Evolutionary conservation across 1,140 invertebrate species (phyloP).

Genomic region (Drosophila navojoa): DNA sequence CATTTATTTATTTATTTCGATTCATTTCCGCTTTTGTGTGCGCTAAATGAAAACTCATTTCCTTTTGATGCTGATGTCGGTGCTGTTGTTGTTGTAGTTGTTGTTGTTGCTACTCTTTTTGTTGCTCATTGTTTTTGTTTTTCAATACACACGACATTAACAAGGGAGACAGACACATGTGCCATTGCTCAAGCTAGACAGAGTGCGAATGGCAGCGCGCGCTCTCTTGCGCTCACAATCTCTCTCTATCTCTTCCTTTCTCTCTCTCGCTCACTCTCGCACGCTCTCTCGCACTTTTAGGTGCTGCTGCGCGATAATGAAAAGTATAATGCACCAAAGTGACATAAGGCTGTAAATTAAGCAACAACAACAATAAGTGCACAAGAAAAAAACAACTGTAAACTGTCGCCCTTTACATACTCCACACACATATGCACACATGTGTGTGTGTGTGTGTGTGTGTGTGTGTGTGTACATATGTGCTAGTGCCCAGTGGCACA

Average conservation of each 20-base stretch:
- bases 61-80: slow-evolving; percentile 70
- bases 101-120: not conserved
- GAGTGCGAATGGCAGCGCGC: slow-evolving; percentile 15
- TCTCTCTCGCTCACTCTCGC: slow-evolving; percentile 19
- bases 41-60: slow-evolving; percentile 83
- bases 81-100: slow-evolving; percentile 33
- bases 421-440: slow-evolving; percentile 10
- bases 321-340: slow-evolving; percentile 82
- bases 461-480: slow-evolving; percentile 4
- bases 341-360: slow-evolving; percentile 83
- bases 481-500: slow-evolving; percentile 25
- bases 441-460: not conserved
- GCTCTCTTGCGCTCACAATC: slow-evolving; percentile 3
- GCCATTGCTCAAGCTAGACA: not conserved
- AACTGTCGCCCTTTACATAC: slow-evolving; percentile 47
- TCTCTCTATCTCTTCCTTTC: not conserved
- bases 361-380: slow-evolving; percentile 59
- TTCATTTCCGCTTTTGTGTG: slow-evolving; percentile 82
- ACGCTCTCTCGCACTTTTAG: slow-evolving; percentile 27
- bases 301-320: slow-evolving; percentile 74
- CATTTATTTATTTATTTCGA: slow-evolving; percentile 83
- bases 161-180: slow-evolving; percentile 37
- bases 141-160: slow-evolving; percentile 37
- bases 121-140: not conserved
- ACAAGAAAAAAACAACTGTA: slow-evolving; percentile 29